Evolutionary conservation across 2,797 vertebrate genomes (phyloP).

Genomic region (Protosalanx chinensis): DNA sequence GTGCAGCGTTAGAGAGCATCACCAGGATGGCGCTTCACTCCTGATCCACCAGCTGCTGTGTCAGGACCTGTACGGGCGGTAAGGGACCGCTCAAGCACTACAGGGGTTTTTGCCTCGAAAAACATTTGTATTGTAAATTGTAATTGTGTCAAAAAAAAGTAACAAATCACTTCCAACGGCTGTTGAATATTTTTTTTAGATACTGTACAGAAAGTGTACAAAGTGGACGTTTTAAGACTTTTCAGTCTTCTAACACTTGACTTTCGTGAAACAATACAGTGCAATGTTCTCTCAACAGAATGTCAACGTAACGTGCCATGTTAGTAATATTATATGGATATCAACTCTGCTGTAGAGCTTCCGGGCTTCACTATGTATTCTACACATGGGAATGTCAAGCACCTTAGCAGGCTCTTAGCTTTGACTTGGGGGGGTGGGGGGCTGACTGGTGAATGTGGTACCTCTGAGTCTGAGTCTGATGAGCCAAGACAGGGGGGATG

Average conservation of each 20-base stretch:
- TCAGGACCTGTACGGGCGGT: conserved; percentile 57
- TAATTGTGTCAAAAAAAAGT: not conserved
- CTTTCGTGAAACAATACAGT: not conserved
- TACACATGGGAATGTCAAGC: conserved; percentile 56
- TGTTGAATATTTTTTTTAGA: not conserved
- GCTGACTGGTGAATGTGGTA: conserved; percentile 57
- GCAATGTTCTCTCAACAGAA: conserved; percentile 23
- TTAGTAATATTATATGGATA: conserved; percentile 41
- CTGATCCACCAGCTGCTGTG: conserved; percentile 69
- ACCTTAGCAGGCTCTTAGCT: conserved; percentile 43
- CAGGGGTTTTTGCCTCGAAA: conserved; percentile 39
- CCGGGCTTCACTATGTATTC: not conserved
- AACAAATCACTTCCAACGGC: no score
- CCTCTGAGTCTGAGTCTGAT: conserved; percentile 68
- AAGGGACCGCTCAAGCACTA: conserved; percentile 58
- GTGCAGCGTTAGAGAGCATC: conserved; percentile 46
- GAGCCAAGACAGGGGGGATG: conserved; percentile 62
- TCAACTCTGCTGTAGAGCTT: conserved; percentile 9
- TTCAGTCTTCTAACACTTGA: not conserved
- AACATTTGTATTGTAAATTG: conserved; percentile 5
- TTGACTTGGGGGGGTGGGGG: conserved; percentile 52
- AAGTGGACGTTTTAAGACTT: no score
- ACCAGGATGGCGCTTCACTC: conserved; percentile 55
- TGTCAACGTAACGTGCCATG: conserved; percentile 35
- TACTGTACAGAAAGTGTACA: not conserved